A percentile compares a stretch with the other conserved stretches of the same genome.
These are phyloP conservation scores for Nothobranchius furzeri DNA, from an alignment of 2,113 vertebrate species.

Conservation along the genomic window DNA sequence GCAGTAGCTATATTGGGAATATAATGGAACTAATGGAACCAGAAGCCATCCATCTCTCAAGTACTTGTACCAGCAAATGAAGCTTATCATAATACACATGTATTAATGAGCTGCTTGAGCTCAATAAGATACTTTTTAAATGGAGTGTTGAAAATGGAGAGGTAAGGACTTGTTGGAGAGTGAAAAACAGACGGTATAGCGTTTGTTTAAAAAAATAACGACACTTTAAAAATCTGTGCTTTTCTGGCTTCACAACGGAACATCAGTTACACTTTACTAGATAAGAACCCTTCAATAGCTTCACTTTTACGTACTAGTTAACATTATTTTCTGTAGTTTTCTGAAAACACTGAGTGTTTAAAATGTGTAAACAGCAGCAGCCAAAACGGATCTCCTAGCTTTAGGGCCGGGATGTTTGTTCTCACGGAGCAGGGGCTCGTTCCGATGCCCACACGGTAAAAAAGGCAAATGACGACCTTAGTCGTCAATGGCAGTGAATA, in stretches of 20 bases:
- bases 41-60: conserved; percentile 27
- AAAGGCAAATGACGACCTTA: no score
- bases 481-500: no score
- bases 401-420: no score
- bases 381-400: no score
- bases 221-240: not conserved
- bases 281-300: not conserved
- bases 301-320: not conserved
- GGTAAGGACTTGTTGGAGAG: conserved; percentile 5
- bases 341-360: not conserved
- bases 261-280: conserved; percentile 5
- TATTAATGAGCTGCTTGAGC: conserved; percentile 44
- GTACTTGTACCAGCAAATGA: conserved; percentile 45
- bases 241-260: not conserved
- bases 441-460: no score
- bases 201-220: conserved; percentile 5
- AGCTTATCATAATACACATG: conserved; percentile 36
- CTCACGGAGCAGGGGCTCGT: no score
- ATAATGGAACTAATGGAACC: conserved; percentile 45
- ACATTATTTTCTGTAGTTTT: not conserved
- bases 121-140: conserved; percentile 30
- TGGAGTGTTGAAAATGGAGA: conserved; percentile 50
- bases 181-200: not conserved
- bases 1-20: conserved; percentile 4
- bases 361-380: not conserved